phyloP scores from a whole-genome alignment of 2,113 vertebrate species.

The Pollachius pollachius region DNA sequence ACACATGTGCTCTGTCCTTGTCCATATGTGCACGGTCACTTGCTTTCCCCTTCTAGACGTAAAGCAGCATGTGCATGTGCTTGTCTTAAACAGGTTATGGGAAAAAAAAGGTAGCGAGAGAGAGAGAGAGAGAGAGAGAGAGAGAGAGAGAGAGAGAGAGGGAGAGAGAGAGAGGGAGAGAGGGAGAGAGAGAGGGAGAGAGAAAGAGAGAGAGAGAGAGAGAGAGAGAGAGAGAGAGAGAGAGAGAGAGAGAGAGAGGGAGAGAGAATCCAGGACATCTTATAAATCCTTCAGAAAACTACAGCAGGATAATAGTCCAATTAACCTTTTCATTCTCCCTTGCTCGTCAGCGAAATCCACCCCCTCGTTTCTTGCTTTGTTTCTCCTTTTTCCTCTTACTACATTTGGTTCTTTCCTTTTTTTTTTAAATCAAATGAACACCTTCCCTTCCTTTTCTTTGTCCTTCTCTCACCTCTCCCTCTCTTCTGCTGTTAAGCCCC shows the following conservation, averaged over 20 bases:
- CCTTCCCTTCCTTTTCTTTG: conserved; percentile 15
- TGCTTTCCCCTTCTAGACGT: too few species aligned
- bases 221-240: too few species aligned
- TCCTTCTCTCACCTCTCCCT: background rate
- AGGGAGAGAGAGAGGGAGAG: too few species aligned
- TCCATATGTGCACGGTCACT: too few species aligned
- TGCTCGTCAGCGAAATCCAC: conserved; percentile 70
- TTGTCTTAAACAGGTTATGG: too few species aligned
- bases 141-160: too few species aligned
- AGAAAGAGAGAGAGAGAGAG: too few species aligned
- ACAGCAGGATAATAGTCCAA: conserved; percentile 78
- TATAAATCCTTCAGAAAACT: conserved; percentile 78
- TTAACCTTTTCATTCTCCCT: conserved; percentile 80
- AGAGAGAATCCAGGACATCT: conserved; percentile 57
- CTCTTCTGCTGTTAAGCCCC: background rate
- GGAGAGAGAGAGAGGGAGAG: conserved; percentile 16
- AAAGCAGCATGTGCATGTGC: too few species aligned
- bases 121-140: too few species aligned
- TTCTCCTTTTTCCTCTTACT: conserved; percentile 1
- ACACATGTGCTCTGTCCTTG: too few species aligned
- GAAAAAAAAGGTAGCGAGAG: too few species aligned
- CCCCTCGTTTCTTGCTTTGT: conserved; percentile 20
- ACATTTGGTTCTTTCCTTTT: conserved; percentile 2
- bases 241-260: too few species aligned
- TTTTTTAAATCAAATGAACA: conserved; percentile 66